Evolutionary conservation across 2,888 invertebrate genomes (phyloP), one percentile per base, ranked within the genome.

Genomic region (Stenodema calcarata): DNA sequence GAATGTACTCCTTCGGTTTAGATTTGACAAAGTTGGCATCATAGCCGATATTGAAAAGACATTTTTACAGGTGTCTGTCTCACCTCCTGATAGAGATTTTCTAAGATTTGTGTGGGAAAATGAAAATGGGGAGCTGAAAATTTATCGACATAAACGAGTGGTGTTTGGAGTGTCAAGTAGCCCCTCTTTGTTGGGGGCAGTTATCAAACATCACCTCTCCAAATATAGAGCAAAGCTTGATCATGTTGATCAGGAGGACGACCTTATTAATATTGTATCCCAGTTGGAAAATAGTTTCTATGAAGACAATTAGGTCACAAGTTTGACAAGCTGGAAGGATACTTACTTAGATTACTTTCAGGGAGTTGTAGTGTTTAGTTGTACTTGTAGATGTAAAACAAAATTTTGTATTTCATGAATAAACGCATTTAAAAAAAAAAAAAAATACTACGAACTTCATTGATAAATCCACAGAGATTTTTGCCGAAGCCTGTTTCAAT

Each of bases 111-210:
- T 87, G 9, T 87, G 87, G 87, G 18, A 27, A 27, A 28, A 23
- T 54, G 47, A 79, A 16, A 44, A 87, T 80, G 4, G n/a, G 0
- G 7, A 86, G n/a, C 50, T 30, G 42, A 42, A 12, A 23, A 42
- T 30, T 14, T 62, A 47, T 23, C 41, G 70, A 23, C 87, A 87
- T 41, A 35, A 35, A 12, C 23, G 87, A 78, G 85, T 87, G 14
- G 87, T 87, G 14, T 87, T 87, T 85, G 87, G 84, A 16, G 76
- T 85, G 18, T 50, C 76, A 1, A 27, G 83, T 70, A 69, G 84
- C 28, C 85, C 87, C 7, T 87, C 78, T 28, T 23, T 87, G 16
- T 44, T 87, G 18, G 84, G 70, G 18, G 87, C 87, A 30, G 76
- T 76, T 3, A 30, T 83, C 16, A 69, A 70, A 1, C 35, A 70